Percentiles rank a stretch among this genome's conserved stretches.
Evolutionary conservation across 2,113 vertebrate genomes (phyloP).

Genomic region (Atrichornis clamosus): DNA sequence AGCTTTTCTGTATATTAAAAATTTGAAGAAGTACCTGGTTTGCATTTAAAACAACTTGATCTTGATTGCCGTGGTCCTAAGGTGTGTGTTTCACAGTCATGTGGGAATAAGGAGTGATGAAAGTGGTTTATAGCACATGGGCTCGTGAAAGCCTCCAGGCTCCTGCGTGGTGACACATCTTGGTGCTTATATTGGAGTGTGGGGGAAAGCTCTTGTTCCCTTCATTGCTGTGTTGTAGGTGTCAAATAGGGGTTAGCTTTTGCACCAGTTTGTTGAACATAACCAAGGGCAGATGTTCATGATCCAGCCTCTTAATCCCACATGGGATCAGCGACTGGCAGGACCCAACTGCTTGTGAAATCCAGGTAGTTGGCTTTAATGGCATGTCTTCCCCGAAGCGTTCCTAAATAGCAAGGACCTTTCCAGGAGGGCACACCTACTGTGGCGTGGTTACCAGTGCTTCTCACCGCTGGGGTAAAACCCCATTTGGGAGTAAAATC

Average conservation of each 20-base stretch:
- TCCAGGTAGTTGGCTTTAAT: background rate
- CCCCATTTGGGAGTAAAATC: background rate
- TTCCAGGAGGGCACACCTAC: accelerated
- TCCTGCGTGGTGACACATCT: background rate
- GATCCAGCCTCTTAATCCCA: background rate
- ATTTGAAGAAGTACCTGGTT: background rate
- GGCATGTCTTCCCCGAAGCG: accelerated
- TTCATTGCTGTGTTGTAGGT: background rate
- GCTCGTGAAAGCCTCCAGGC: background rate
- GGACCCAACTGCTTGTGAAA: background rate
- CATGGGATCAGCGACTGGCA: background rate
- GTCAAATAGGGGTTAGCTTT: background rate
- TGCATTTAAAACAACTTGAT: background rate
- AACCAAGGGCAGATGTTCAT: background rate
- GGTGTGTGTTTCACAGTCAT: background rate
- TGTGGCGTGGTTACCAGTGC: background rate
- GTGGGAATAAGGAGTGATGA: background rate
- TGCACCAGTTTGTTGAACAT: background rate
- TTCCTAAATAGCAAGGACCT: background rate
- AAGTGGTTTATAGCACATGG: background rate
- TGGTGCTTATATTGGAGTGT: background rate
- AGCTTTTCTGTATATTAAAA: background rate
- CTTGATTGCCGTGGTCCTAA: background rate
- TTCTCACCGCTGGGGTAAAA: background rate
- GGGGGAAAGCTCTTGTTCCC: background rate